Conservation (phyloP, 2,888 invertebrate genomes). For the Slavum lentiscoides region DNA sequence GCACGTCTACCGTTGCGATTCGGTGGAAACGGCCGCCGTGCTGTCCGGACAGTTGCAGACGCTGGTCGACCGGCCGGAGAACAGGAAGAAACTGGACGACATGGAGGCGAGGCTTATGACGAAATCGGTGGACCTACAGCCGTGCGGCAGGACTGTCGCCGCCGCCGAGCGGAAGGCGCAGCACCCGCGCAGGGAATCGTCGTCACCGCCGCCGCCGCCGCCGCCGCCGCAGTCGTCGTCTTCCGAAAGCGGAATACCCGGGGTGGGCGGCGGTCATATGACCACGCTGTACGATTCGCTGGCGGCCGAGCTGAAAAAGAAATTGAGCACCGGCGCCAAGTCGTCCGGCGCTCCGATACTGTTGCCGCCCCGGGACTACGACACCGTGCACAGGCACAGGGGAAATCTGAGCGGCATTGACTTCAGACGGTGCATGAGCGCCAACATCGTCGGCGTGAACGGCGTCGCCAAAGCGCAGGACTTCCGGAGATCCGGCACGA, state of each 20-base stretch:
- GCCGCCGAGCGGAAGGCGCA: not conserved
- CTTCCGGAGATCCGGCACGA: slow-evolving; percentile 54
- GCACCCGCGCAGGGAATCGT: slow-evolving; percentile 20
- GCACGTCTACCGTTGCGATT: slow-evolving; percentile 93
- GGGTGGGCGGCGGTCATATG: slow-evolving; percentile 47
- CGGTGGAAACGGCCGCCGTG: slow-evolving; percentile 86
- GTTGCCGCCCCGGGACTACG: slow-evolving; percentile 91
- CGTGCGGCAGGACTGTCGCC: slow-evolving; percentile 20
- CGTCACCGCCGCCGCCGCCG: slow-evolving; percentile 1
- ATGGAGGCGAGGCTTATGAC: slow-evolving; percentile 69
- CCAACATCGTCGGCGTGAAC: slow-evolving; percentile 69
- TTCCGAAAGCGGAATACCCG: slow-evolving; percentile 54
- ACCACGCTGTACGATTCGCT: slow-evolving; percentile 80
- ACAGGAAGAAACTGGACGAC: slow-evolving; percentile 81
- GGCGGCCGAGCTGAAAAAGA: slow-evolving; percentile 85
- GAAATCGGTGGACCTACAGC: slow-evolving; percentile 54
- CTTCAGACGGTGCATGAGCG: slow-evolving; percentile 70
- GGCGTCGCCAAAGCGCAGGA: slow-evolving; percentile 63
- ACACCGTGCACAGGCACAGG: slow-evolving; percentile 81
- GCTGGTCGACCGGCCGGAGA: slow-evolving; percentile 78
- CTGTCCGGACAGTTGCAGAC: slow-evolving; percentile 83
- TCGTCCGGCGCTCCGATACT: slow-evolving; percentile 64
- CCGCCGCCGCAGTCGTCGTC: slow-evolving; percentile 28
- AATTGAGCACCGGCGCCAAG: slow-evolving; percentile 64
- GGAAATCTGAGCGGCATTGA: slow-evolving; percentile 78